phyloP scores from a whole-genome alignment of 2,797 vertebrate species.

The Rachycentron canadum region DNA sequence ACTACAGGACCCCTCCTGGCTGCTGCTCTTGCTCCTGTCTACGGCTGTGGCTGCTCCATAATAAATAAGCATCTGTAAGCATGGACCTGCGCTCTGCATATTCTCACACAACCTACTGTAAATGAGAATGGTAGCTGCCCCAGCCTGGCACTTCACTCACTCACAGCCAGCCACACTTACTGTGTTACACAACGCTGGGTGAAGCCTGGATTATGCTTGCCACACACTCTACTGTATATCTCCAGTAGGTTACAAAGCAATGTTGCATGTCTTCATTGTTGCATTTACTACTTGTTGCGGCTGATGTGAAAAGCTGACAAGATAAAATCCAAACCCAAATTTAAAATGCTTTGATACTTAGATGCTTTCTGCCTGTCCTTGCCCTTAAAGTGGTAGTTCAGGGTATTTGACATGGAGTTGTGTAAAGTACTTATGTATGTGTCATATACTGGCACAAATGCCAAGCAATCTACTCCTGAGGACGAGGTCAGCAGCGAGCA shows the following conservation, averaged over 20 bases:
- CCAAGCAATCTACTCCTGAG: background rate
- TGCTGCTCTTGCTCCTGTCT: constrained; percentile 63
- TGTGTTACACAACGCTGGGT: constrained; percentile 57
- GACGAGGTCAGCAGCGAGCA: background rate
- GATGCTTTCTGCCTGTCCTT: too few relatives aligned
- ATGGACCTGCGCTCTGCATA: constrained; percentile 69
- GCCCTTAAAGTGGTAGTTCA: too few relatives aligned
- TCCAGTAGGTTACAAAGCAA: too few relatives aligned
- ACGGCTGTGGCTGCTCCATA: constrained; percentile 70
- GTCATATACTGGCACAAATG: background rate
- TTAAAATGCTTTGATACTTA: too few relatives aligned
- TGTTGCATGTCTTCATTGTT: too few relatives aligned
- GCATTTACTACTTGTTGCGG: background rate
- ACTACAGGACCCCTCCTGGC: constrained; percentile 61
- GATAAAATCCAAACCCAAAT: too few relatives aligned
- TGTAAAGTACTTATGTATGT: too few relatives aligned
- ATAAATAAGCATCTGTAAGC: constrained; percentile 81
- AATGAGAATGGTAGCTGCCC: constrained; percentile 65
- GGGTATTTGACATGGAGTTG: too few relatives aligned
- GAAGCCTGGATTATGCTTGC: constrained; percentile 15
- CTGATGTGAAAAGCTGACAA: too few relatives aligned
- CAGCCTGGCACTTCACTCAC: constrained; percentile 42
- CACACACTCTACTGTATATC: background rate
- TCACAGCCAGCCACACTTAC: constrained; percentile 51
- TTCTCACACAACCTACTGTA: constrained; percentile 74